These are phyloP conservation scores for Kryphioiulus occultus DNA, from an alignment of 2,888 invertebrate species.

Conservation along the genomic window DNA sequence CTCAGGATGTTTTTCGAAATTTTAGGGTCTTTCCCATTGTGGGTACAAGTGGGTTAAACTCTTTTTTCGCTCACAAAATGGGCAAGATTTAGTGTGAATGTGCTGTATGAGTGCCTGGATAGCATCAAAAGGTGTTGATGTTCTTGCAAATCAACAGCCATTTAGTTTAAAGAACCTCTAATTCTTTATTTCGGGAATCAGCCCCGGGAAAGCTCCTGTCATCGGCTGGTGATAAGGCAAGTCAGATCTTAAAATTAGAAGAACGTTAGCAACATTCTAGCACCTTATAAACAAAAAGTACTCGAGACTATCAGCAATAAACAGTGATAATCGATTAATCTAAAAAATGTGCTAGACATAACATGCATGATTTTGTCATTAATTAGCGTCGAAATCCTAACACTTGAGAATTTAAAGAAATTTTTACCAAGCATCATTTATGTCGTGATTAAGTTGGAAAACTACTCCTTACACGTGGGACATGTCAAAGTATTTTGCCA, in stretches of 20 bases:
- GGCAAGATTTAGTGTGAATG: background rate
- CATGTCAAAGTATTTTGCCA: too few species aligned
- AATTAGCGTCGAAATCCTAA: too few species aligned
- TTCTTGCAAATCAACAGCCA: background rate
- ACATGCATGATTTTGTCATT: too few species aligned
- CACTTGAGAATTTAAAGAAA: too few species aligned
- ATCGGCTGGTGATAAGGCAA: background rate
- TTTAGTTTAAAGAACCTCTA: background rate
- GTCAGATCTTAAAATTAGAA: background rate
- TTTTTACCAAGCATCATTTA: too few species aligned
- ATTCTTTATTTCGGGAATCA: background rate
- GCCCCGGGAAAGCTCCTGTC: background rate
- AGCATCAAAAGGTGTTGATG: background rate
- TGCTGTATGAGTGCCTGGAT: background rate
- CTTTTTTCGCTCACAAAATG: too few species aligned
- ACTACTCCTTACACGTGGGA: too few species aligned
- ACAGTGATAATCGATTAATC: background rate
- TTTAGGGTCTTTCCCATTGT: too few species aligned
- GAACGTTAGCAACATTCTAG: background rate
- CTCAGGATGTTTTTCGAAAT: too few species aligned
- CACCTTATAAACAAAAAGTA: background rate
- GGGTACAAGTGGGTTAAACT: too few species aligned
- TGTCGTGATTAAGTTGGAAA: too few species aligned
- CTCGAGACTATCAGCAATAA: background rate
- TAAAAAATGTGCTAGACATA: too few species aligned